Base-by-base conservation (phyloP, 1,140 invertebrate species). In the Phocides pigmalion region DNA sequence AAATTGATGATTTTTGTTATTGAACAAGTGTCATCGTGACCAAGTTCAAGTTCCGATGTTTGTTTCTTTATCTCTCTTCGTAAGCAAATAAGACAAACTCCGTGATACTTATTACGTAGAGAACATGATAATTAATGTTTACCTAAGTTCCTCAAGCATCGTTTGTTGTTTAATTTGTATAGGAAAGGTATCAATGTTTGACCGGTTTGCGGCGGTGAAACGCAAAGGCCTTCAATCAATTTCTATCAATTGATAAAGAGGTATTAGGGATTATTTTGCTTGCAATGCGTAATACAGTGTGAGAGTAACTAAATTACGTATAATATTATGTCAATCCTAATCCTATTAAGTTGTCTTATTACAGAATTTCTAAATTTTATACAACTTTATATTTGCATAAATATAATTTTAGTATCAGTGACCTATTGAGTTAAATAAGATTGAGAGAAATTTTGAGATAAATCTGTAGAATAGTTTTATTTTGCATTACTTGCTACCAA, bases 1-100 rank as follows among this genome's bases (percentile, higher is more conserved):
- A 61, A 39, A 39, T 28, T 47, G 9, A 4, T 12, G 56, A 35
- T 39, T 46, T 14, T 47, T 32, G 11, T 28, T 47, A 3, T n/a
- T n/a, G 17, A 22, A 17, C 14, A 16, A 39, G 44, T 61, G 58
- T 39, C 58, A 61, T 39, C 28, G 22, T 5, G 0, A 19, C 12
- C 58, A 61, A 61, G 58, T 49, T 61, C 44, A 61, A 49, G 58
- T 61, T 61, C 14, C 14, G 58, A 61, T 61, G 58, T 61, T 61
- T 61, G 17, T 61, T 61, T 49, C 58, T 61, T 39, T 39, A 61
- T 39, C 19, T 39, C 46, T 25, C 8, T 49, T 61, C 4, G 11
- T 39, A 39, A 17, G 22, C 5, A 49, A 32, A 32, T 49, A 61
- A 61, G 16, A 32, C 1, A 0, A 1, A 0, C 20, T 53, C 3